phyloP scores from a whole-genome alignment of 2,113 vertebrate species.

The Tricholaema leucomelas region DNA sequence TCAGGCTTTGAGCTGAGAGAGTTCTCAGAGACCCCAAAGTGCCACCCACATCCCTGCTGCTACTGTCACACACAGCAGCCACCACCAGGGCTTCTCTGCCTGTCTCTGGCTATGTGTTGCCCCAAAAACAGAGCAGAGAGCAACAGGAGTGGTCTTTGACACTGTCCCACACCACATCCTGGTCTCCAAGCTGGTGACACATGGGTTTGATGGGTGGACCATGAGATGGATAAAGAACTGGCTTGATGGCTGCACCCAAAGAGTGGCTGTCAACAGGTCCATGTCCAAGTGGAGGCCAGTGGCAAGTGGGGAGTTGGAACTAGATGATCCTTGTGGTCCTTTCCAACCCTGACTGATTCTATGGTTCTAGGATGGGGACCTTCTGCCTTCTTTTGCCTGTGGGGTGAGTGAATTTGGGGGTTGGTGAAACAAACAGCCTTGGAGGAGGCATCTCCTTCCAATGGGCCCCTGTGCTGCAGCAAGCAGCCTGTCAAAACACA shows the following conservation, averaged over 20 bases:
- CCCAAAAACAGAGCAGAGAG: neutral
- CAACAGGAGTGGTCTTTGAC: too few species aligned
- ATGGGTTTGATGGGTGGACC: too few species aligned
- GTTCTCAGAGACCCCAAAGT: neutral
- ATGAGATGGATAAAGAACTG: too few species aligned
- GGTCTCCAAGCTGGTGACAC: too few species aligned
- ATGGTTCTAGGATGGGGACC: too few species aligned
- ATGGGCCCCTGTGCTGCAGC: neutral
- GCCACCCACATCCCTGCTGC: fast-evolving
- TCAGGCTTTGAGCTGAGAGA: neutral
- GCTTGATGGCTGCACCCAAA: too few species aligned
- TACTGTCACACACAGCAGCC: neutral
- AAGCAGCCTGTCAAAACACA: neutral
- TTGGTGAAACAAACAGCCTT: neutral
- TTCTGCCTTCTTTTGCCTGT: neutral
- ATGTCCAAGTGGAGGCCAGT: too few species aligned
- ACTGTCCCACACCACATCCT: too few species aligned
- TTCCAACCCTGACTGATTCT: too few species aligned
- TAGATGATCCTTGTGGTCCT: too few species aligned
- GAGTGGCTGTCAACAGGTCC: too few species aligned
- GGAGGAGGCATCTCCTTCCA: neutral
- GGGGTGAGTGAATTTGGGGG: neutral
- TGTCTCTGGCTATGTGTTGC: fast-evolving
- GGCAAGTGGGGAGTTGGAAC: too few species aligned
- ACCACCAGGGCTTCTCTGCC: neutral